These are phyloP conservation scores for Habroteleia sp. DNA, from an alignment of 2,888 invertebrate species.

Conservation along the genomic window DNA sequence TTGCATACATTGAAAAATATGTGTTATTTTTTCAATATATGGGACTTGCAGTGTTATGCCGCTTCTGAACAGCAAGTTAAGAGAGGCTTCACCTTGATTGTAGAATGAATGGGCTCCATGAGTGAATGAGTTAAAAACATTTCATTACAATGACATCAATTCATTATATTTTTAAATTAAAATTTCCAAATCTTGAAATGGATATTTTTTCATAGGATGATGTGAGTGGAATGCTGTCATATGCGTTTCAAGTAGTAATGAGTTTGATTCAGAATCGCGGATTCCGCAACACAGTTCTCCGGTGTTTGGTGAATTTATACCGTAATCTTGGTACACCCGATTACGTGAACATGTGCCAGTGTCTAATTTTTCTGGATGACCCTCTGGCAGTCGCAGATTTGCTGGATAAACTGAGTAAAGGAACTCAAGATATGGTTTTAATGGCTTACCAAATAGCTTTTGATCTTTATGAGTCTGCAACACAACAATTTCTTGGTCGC, in stretches of 20 bases:
- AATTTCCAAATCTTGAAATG: too few relatives aligned
- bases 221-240: constrained; percentile 93
- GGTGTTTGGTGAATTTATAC: constrained; percentile 94
- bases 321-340: constrained; percentile 94
- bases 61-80: too few relatives aligned
- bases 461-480: constrained; percentile 99
- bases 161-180: constrained; percentile 5
- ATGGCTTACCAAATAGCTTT: constrained; percentile 99
- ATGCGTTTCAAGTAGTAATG: constrained; percentile 98
- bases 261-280: constrained; percentile 96
- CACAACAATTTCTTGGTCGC: constrained; percentile 96
- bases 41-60: too few relatives aligned
- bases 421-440: constrained; percentile 88
- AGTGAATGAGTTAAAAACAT: too few relatives aligned
- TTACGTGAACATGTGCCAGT: constrained; percentile 99
- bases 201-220: constrained; percentile 85
- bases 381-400: constrained; percentile 95
- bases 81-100: too few relatives aligned
- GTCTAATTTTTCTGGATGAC: constrained; percentile 97
- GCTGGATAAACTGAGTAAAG: constrained; percentile 92
- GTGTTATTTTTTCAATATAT: too few relatives aligned
- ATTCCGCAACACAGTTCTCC: constrained; percentile 94
- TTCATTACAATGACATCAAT: too few relatives aligned
- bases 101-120: too few relatives aligned
- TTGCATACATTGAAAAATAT: too few relatives aligned